A percentile compares a stretch with the other conserved stretches of the same genome.
Evolutionary conservation across 2,888 invertebrate genomes (phyloP).

Genomic region (Glyphotaelius pellucidus): DNA sequence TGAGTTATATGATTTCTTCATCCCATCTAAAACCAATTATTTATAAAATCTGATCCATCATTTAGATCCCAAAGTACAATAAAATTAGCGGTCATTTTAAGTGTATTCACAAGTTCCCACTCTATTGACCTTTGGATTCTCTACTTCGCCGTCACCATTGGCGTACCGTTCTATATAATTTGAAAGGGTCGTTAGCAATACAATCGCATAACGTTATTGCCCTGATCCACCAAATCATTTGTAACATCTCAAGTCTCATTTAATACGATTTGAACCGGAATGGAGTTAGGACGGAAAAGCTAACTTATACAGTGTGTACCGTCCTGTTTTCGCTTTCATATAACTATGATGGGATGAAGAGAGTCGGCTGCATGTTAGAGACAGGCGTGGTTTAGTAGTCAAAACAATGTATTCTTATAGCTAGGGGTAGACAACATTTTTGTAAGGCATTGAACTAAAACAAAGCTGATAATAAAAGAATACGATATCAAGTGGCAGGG

Average conservation of each 20-base stretch:
- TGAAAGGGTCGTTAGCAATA: conserved; percentile 35
- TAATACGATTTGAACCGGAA: conserved; percentile 31
- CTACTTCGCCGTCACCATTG: not conserved
- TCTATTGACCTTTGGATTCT: conserved; percentile 22
- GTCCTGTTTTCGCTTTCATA: conserved; percentile 10
- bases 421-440: not conserved
- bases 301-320: not conserved
- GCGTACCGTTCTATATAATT: not conserved
- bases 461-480: not conserved
- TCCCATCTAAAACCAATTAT: not conserved
- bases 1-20: not conserved
- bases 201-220: conserved; percentile 27
- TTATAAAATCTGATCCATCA: not conserved
- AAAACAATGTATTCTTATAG: not conserved
- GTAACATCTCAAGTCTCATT: conserved; percentile 36
- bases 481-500: no score
- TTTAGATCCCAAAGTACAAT: not conserved
- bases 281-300: not conserved
- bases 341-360: not conserved
- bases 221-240: conserved; percentile 36
- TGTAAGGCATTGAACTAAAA: not conserved
- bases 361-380: not conserved
- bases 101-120: conserved; percentile 28
- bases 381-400: not conserved
- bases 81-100: conserved; percentile 22